Conservation (phyloP, 2,797 vertebrate species). For the Tokudaia tokunoshimensis region DNA sequence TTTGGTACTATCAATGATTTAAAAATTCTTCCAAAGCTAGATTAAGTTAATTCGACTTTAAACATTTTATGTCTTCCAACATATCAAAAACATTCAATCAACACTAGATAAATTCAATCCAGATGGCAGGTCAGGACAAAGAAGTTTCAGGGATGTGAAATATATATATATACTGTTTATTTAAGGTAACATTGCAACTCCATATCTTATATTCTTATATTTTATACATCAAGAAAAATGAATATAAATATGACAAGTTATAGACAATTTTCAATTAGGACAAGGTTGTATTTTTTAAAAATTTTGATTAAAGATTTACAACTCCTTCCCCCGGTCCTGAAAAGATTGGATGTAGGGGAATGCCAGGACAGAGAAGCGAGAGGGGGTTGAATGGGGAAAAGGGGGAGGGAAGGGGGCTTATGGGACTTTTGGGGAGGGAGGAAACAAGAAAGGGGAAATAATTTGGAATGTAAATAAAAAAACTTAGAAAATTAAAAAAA, state of each 20-base stretch:
- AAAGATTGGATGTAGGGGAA: no score
- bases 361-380: no score
- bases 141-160: background rate
- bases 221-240: background rate
- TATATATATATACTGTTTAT: no score
- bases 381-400: no score
- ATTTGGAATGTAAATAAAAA: no score
- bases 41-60: conserved; percentile 1
- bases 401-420: no score
- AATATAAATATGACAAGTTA: background rate
- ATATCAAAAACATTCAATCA: background rate
- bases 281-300: background rate
- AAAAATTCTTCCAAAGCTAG: background rate
- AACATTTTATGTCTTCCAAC: background rate
- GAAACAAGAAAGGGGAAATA: no score
- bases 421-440: no score
- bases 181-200: background rate
- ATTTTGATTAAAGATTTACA: background rate
- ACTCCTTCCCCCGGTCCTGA: background rate
- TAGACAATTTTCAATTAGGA: background rate
- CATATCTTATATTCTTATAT: background rate
- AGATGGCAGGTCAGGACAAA: background rate
- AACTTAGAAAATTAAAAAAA: background rate
- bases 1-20: background rate
- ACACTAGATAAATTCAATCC: background rate